Conservation (phyloP, 2,888 invertebrate species). For the Heliothis peltigera region DNA sequence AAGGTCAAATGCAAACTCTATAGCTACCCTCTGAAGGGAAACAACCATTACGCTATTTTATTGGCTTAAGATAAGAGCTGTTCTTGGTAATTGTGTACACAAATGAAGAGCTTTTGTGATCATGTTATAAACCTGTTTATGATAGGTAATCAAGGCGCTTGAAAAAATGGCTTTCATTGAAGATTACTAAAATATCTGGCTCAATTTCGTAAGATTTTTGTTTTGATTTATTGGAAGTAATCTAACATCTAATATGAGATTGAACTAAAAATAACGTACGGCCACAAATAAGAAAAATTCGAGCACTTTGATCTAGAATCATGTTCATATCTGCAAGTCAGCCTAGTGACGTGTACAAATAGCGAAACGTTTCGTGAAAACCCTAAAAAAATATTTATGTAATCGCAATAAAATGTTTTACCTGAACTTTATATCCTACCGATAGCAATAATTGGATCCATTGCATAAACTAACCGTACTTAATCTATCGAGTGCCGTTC, state of each 20-base stretch:
- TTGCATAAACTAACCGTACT: slow-evolving; percentile 23
- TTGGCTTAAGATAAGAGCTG: slow-evolving; percentile 73
- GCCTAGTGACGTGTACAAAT: not conserved
- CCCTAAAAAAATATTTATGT: not conserved
- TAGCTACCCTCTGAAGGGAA: slow-evolving; percentile 71
- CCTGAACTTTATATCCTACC: not conserved
- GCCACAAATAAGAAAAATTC: not conserved
- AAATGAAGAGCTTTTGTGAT: slow-evolving; percentile 60
- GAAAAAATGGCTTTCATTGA: slow-evolving; percentile 16
- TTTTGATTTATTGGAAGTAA: not conserved
- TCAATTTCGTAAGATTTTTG: slow-evolving; percentile 1
- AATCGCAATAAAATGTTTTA: slow-evolving; percentile 1
- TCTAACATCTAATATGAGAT: not conserved
- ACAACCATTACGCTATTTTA: slow-evolving; percentile 73
- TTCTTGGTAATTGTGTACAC: slow-evolving; percentile 62
- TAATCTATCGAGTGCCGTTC: slow-evolving; percentile 32
- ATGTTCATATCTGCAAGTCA: not conserved
- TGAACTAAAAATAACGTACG: not conserved
- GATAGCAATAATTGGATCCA: slow-evolving; percentile 10
- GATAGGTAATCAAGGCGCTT: slow-evolving; percentile 43
- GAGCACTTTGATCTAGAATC: not conserved
- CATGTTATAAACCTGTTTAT: slow-evolving; percentile 63
- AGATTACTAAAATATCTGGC: slow-evolving; percentile 14
- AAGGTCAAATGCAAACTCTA: slow-evolving; percentile 78
- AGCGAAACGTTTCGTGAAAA: not conserved